Base-by-base conservation (phyloP, 2,888 invertebrate genomes). In the Eustalomyia histrio region DNA sequence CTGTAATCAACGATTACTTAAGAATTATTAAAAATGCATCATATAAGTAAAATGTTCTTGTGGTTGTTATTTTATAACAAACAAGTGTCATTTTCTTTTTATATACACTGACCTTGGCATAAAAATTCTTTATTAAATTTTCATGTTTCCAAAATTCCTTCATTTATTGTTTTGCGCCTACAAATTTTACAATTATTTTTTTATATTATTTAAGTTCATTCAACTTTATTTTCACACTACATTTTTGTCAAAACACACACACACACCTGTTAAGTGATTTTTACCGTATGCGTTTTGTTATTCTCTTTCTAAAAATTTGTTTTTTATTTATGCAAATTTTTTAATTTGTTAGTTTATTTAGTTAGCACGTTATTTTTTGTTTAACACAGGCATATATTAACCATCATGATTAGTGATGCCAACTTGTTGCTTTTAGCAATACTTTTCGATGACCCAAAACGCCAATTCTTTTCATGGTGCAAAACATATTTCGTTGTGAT, bases 71-170 rank as follows among this genome's bases (percentile, higher is more conserved):
- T 12, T 47, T 47, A 14, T 47, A 47, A 47, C 43, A 53, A 33
- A 67, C 55, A 57, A 57, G 24, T 57, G 57, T 57, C 39, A 14
- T 17, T 35, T 14, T 14, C 14, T 43, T 35, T 63, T 63, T 43
- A 29, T 60, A 53, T 68, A 53, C 64, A 73, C 67, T 73, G 61
- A 73, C 76, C 76, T 80, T 80, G 72, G 43, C n/a, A 47, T 47
- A 47, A 47, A 47, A n/a, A 47, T 47, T 47, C 16, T 68, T 7
- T 39, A 55, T 55, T 53, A 14, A 21, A 53, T 29, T 50, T 50
- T 29, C 16, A 1, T 33, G 14, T 63, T 24, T 63, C 7, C 29
- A 33, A 65, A 58, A 52, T 33, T 50, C 33, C 33, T 24, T 57
- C 29, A 29, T 16, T 21, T 52, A n/a, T 12, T 24, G 14, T 29